phyloP scores from a whole-genome alignment of 2,797 vertebrate species.

The Lateolabrax maculatus region DNA sequence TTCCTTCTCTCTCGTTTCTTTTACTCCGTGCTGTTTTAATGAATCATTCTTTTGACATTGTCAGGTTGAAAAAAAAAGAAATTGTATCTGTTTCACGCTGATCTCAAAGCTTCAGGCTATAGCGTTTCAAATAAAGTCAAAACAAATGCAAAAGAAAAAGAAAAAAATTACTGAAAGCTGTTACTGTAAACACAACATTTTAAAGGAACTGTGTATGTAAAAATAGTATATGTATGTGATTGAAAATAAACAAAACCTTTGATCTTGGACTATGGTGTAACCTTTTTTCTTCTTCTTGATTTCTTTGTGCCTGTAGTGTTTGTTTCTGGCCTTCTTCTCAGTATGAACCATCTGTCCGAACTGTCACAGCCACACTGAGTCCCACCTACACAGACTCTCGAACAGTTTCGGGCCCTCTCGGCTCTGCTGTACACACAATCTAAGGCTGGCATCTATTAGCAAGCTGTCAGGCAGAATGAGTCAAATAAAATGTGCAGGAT shows the following conservation, averaged over 20 bases:
- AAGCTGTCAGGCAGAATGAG: neutral
- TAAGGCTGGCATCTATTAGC: conserved; percentile 10
- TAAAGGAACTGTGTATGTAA: conserved; percentile 90
- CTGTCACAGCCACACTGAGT: neutral
- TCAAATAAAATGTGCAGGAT: neutral
- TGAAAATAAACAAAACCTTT: conserved; percentile 91
- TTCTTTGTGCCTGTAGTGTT: neutral
- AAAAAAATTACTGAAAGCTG: conserved; percentile 78
- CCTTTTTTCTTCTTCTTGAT: conserved; percentile 33
- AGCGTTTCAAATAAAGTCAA: conserved; percentile 82
- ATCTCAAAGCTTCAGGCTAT: conserved; percentile 82
- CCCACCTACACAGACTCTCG: conserved; percentile 2
- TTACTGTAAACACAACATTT: conserved; percentile 88
- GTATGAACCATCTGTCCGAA: neutral
- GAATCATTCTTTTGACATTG: conserved; percentile 82
- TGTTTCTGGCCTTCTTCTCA: neutral
- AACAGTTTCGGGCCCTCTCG: neutral
- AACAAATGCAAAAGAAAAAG: conserved; percentile 79
- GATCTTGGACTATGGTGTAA: conserved; percentile 78
- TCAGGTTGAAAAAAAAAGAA: conserved; percentile 72
- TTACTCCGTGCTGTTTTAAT: conserved; percentile 82
- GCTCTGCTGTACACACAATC: neutral
- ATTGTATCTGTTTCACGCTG: conserved; percentile 79
- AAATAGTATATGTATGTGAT: conserved; percentile 89
- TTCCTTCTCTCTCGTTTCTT: conserved; percentile 74